These are phyloP conservation scores for Aphis gossypii DNA, from an alignment of 1,140 invertebrate genomes.

Conservation along the genomic window DNA sequence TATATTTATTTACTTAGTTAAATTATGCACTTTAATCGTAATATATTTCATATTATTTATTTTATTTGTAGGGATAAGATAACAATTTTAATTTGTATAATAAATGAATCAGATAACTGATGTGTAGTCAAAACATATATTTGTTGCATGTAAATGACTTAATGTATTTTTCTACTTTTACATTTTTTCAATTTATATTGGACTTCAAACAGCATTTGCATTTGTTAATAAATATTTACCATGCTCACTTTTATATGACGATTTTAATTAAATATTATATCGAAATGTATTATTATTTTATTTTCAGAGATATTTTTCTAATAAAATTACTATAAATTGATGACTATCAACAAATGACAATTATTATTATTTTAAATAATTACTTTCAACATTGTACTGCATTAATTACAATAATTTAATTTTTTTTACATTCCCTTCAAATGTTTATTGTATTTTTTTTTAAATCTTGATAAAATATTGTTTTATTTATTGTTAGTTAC, in stretches of 20 bases:
- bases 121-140: neutral
- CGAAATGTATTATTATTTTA: neutral
- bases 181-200: conserved; percentile 25
- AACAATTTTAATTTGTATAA: neutral
- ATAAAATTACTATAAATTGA: neutral
- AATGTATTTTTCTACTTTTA: conserved; percentile 56
- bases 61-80: neutral
- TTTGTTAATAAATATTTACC: neutral
- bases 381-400: neutral
- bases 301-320: conserved; percentile 29
- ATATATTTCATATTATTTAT: conserved; percentile 2
- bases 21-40: neutral
- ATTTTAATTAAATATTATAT: conserved; percentile 7
- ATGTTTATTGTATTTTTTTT: neutral
- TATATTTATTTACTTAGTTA: neutral
- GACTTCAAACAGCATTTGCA: neutral
- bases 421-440: conserved; percentile 44
- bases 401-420: neutral
- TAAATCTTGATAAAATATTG: neutral
- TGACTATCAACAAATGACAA: neutral
- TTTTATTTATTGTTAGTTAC: conserved; percentile 4
- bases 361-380: neutral
- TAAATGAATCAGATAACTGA: neutral
- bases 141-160: conserved; percentile 24
- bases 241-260: conserved; percentile 29